phyloP scores from a whole-genome alignment of 2,113 vertebrate species.

The Ursus arctos region DNA sequence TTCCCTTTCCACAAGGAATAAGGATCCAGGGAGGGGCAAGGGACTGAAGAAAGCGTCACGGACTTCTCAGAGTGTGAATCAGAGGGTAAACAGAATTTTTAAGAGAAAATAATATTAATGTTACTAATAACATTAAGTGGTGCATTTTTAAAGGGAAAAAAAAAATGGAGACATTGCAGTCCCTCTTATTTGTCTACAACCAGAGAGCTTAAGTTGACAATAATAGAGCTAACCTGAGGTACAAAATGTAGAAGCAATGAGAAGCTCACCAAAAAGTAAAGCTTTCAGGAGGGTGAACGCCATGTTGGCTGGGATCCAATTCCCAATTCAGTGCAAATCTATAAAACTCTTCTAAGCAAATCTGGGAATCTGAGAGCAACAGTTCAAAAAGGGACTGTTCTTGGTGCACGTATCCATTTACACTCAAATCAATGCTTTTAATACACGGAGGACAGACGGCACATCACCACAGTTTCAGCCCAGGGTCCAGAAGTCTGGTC shows the following conservation, averaged over 20 bases:
- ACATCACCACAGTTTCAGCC: background rate
- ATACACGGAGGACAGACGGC: background rate
- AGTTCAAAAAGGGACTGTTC: background rate
- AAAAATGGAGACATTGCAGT: background rate
- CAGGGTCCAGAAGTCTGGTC: conserved; percentile 22
- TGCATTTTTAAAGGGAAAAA: background rate
- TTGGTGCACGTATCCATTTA: conserved; percentile 32
- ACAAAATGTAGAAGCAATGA: conserved; percentile 37
- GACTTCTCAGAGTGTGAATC: background rate
- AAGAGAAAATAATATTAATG: background rate
- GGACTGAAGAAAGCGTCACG: conserved; percentile 40
- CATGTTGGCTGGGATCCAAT: conserved; percentile 51
- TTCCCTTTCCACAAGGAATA: conserved; percentile 2
- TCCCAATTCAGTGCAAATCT: conserved; percentile 55
- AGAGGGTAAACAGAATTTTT: conserved; percentile 23
- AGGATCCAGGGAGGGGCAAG: background rate
- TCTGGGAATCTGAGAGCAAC: conserved; percentile 10
- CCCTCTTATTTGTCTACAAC: conserved; percentile 36
- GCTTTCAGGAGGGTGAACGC: conserved; percentile 23
- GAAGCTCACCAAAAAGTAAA: background rate
- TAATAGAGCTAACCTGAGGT: conserved; percentile 61
- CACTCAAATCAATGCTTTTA: conserved; percentile 47
- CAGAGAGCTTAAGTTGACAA: conserved; percentile 26
- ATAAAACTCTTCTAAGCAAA: conserved; percentile 70
- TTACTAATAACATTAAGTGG: background rate